Base-by-base conservation (phyloP, 2,797 vertebrate species). In the Simalia tracyae region DNA sequence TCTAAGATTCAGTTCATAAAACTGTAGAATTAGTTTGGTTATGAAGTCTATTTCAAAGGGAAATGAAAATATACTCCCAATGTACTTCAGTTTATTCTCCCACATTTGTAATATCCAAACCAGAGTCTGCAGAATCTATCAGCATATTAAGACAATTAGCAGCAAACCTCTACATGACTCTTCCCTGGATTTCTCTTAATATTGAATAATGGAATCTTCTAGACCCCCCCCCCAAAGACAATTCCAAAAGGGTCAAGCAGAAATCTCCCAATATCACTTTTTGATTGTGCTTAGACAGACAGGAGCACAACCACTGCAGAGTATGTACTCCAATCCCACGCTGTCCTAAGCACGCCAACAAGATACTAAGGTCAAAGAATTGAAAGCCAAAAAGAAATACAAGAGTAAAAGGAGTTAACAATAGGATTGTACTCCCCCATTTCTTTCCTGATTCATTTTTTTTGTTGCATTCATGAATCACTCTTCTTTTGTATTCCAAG, bases 1-100 rank as follows among this genome's bases (percentile, higher is more conserved):
- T 87, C 15, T 5, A 90, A 0, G 54, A 68, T n/a, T 50, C 11
- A 63, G 87, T 54, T 87, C 56, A 91, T 42, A 59, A 94, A 94
- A 0, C 0, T 11, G 9, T 12, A 89, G 0, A 86, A 89, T 93
- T 15, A 91, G 84, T 90, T 56, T n/a, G 88, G 15, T 0, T 0
- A 26, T 59, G 19, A 28, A 92, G 87, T 46, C 31, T 12, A 88
- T 61, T 90, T 68, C 84, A 87, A 94, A 93, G 63, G 95, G 59
- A 92, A 92, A 1, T 76, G 76, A 94, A 94, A 94, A 89, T 61
- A 91, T 86, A 91, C 88, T 92, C 91, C 89, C 24, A 54, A 54
- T 54, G 50, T 54, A 8, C 50, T 54, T 54, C 50, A 8, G 50
- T 8, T 54, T 54, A 54, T 54, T 54, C 50, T 54, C 50, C 50